Evolutionary conservation across 2,797 vertebrate genomes (phyloP).

Genomic region (Sebastes iracundus): DNA sequence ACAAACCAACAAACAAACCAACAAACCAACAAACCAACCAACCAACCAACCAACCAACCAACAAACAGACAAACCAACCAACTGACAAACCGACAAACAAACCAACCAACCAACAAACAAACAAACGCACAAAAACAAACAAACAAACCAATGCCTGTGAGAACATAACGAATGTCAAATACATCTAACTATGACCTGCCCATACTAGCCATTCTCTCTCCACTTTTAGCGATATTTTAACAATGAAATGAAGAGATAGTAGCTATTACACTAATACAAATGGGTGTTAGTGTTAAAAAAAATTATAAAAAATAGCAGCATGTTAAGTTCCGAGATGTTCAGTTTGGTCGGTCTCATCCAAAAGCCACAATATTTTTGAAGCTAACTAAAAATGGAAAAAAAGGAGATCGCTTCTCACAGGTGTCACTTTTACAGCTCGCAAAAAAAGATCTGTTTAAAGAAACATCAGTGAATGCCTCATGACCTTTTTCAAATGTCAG

Average conservation of each 20-base stretch:
- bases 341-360: conserved; percentile 21
- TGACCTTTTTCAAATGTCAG: conserved; percentile 13
- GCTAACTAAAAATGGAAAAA: neutral
- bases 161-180: too few relatives aligned
- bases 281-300: conserved; percentile 43
- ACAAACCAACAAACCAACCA: rapidly evolving
- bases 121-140: too few relatives aligned
- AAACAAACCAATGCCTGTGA: too few relatives aligned
- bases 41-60: rapidly evolving
- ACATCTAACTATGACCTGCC: too few relatives aligned
- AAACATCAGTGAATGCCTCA: conserved; percentile 36
- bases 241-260: conserved; percentile 18
- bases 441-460: conserved; percentile 5
- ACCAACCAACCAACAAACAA: too few relatives aligned
- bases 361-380: neutral
- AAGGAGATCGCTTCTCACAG: neutral
- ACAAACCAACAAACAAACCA: rapidly evolving
- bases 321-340: conserved; percentile 40
- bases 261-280: conserved; percentile 19
- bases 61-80: too few relatives aligned
- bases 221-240: neutral
- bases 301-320: conserved; percentile 62
- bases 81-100: too few relatives aligned
- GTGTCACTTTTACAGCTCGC: neutral
- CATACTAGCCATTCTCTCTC: too few relatives aligned